Conservation (phyloP, 2,888 invertebrate species). For the Octodonta nipae region DNA sequence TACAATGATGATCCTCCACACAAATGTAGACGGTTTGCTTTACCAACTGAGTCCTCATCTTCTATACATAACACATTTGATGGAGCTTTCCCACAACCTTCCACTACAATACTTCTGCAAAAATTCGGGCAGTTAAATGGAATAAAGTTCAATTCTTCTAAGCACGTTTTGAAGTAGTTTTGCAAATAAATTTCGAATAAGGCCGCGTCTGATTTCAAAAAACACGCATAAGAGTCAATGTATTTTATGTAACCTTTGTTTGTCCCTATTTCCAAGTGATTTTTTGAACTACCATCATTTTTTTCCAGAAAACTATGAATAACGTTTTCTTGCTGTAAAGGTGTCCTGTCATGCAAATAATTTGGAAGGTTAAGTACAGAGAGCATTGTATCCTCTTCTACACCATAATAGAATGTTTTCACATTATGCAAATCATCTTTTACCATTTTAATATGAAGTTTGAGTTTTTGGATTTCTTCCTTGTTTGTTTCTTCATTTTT, state of each 20-base stretch:
- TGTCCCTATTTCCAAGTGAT: constrained; percentile 45
- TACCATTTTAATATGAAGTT: constrained; percentile 36
- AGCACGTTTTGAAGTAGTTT: constrained; percentile 38
- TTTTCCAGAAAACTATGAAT: constrained; percentile 24
- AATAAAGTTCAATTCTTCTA: constrained; percentile 41
- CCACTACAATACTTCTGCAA: constrained; percentile 57
- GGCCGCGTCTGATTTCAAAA: constrained; percentile 53
- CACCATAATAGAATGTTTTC: constrained; percentile 50
- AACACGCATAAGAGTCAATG: constrained; percentile 45
- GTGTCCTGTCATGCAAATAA: constrained; percentile 49
- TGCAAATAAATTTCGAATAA: constrained; percentile 52
- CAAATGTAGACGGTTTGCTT: constrained; percentile 53
- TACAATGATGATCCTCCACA: constrained; percentile 61
- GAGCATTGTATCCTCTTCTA: constrained; percentile 56
- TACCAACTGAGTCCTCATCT: constrained; percentile 37
- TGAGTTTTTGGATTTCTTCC: constrained; percentile 40
- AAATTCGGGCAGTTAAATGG: constrained; percentile 69
- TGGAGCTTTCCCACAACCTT: constrained; percentile 54
- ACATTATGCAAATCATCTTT: constrained; percentile 47
- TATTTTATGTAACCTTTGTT: constrained; percentile 44
- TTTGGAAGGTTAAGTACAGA: constrained; percentile 59
- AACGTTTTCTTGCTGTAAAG: constrained; percentile 30
- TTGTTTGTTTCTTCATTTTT: constrained; percentile 25
- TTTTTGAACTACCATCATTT: constrained; percentile 29
- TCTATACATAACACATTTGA: constrained; percentile 49